phyloP scores from a whole-genome alignment of 2,888 invertebrate species.

The Campoplex nolae region DNA sequence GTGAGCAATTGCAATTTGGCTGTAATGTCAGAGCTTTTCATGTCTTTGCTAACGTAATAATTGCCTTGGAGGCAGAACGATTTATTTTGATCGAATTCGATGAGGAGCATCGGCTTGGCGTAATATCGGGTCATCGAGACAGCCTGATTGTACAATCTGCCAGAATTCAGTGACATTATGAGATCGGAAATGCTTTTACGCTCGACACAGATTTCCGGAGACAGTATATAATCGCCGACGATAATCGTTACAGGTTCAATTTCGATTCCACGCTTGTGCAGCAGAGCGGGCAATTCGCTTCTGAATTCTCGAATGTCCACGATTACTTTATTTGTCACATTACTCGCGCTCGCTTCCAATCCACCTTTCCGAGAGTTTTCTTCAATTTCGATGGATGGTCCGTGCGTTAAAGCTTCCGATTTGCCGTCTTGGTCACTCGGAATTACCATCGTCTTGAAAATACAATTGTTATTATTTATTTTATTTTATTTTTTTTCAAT shows the following conservation, averaged over 20 bases:
- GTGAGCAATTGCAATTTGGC: conserved; percentile 97
- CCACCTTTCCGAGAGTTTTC: conserved; percentile 89
- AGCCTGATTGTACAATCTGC: conserved; percentile 97
- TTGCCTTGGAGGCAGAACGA: conserved; percentile 95
- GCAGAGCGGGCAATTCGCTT: conserved; percentile 96
- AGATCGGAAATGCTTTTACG: conserved; percentile 98
- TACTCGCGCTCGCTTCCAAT: conserved; percentile 77
- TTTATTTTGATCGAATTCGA: conserved; percentile 98
- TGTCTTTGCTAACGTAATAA: conserved; percentile 92
- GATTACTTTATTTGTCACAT: conserved; percentile 86
- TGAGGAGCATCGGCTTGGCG: conserved; percentile 94
- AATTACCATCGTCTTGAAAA: conserved; percentile 91
- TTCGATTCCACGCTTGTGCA: conserved; percentile 96
- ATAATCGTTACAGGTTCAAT: conserved; percentile 95
- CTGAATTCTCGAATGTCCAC: conserved; percentile 99
- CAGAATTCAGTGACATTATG: conserved; percentile 97
- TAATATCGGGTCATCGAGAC: conserved; percentile 97
- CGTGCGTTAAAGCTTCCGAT: conserved; percentile 86
- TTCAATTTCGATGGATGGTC: conserved; percentile 72
- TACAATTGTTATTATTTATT: neutral
- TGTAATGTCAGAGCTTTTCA: conserved; percentile 91
- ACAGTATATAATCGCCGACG: conserved; percentile 98
- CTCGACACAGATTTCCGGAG: conserved; percentile 98
- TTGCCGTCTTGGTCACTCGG: conserved; percentile 96
- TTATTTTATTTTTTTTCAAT: neutral